These are phyloP conservation scores for Agonopterix subpropinquella DNA, from an alignment of 2,888 invertebrate species.

Conservation along the genomic window DNA sequence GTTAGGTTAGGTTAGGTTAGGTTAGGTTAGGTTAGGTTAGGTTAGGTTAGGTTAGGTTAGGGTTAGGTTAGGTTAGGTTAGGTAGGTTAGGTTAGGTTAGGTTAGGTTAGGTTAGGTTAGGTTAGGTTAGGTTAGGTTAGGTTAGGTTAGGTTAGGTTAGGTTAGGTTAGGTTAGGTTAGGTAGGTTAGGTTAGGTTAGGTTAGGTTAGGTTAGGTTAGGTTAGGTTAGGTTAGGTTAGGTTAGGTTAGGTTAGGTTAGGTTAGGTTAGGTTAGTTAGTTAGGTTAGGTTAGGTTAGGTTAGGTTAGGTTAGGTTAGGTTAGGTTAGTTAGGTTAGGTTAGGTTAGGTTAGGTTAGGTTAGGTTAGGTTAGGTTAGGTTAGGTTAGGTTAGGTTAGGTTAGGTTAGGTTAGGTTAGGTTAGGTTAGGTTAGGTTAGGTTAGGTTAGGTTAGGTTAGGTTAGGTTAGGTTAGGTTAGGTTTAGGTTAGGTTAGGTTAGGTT, in stretches of 20 bases:
- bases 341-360: slow-evolving; percentile 6
- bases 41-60: too few relatives aligned
- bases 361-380: slow-evolving; percentile 8
- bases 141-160: slow-evolving; percentile 4
- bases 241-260: slow-evolving; percentile 6
- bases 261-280: background rate
- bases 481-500: background rate
- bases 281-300: background rate
- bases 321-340: slow-evolving; percentile 5
- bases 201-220: slow-evolving; percentile 4
- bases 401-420: slow-evolving; percentile 11
- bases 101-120: slow-evolving; percentile 7
- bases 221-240: slow-evolving; percentile 5
- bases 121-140: slow-evolving; percentile 1
- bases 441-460: slow-evolving; percentile 8
- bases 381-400: slow-evolving; percentile 12
- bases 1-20: slow-evolving; percentile 11
- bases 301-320: slow-evolving; percentile 6
- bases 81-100: too few relatives aligned
- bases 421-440: slow-evolving; percentile 11
- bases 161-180: slow-evolving; percentile 2
- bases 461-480: too few relatives aligned
- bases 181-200: too few relatives aligned
- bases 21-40: slow-evolving; percentile 10
- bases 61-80: too few relatives aligned